These are phyloP conservation scores for Heliornis fulica DNA, from an alignment of 2,113 vertebrate species.

Conservation along the genomic window DNA sequence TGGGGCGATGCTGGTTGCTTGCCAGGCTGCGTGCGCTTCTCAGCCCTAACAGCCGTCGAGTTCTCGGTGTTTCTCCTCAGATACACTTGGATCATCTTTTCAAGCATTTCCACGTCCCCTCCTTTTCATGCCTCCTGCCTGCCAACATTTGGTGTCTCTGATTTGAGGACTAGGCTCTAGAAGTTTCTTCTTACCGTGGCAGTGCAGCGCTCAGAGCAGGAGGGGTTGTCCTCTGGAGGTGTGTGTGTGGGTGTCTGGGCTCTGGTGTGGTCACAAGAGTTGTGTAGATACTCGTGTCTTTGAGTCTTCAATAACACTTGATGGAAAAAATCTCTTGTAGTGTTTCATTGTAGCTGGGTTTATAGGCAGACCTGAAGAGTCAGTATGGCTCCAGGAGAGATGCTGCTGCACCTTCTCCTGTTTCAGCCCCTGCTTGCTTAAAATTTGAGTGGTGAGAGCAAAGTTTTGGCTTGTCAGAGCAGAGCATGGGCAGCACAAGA, in stretches of 20 bases:
- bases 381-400: background rate
- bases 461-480: background rate
- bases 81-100: rapidly evolving
- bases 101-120: background rate
- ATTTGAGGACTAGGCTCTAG: background rate
- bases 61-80: background rate
- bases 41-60: background rate
- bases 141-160: background rate
- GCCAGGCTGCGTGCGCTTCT: background rate
- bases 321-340: too few relatives aligned
- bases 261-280: rapidly evolving
- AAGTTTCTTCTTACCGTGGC: rapidly evolving
- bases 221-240: rapidly evolving
- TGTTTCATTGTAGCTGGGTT: rapidly evolving
- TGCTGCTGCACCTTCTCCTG: background rate
- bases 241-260: rapidly evolving
- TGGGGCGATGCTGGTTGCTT: background rate
- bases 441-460: background rate
- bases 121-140: background rate
- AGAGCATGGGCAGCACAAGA: background rate
- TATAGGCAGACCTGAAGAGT: background rate
- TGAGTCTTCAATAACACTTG: background rate
- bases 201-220: background rate
- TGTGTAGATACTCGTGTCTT: too few relatives aligned
- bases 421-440: background rate